Conservation (phyloP, 2,888 invertebrate species). For the Acronicta alni region DNA sequence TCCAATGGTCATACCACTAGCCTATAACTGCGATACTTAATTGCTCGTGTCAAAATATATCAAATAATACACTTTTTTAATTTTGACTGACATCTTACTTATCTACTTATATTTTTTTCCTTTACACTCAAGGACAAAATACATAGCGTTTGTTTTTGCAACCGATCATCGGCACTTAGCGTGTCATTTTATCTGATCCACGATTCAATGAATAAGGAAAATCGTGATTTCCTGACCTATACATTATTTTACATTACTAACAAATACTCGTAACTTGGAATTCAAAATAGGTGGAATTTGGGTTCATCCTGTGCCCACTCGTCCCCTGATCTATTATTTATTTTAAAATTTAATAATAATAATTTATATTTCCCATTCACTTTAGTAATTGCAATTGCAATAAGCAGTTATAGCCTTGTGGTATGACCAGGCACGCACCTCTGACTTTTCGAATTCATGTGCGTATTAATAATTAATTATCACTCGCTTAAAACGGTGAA, state of each 20-base stretch:
- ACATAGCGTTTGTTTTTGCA: conserved; percentile 51
- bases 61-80: conserved; percentile 23
- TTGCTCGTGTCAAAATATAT: background rate
- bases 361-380: too few species aligned
- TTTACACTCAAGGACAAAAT: conserved; percentile 43
- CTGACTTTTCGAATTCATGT: too few species aligned
- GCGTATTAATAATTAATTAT: too few species aligned
- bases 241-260: conserved; percentile 25
- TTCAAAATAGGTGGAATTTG: background rate
- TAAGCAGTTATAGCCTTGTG: too few species aligned
- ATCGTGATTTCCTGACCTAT: conserved; percentile 63
- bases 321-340: too few species aligned
- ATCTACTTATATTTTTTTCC: conserved; percentile 32
- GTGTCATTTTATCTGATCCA: conserved; percentile 64
- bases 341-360: too few species aligned
- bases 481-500: too few species aligned
- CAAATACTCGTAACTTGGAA: conserved; percentile 10
- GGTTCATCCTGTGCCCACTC: too few species aligned
- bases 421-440: too few species aligned
- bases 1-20: too few species aligned
- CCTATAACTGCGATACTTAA: conserved; percentile 8
- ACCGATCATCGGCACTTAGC: conserved; percentile 58
- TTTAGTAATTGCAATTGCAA: too few species aligned
- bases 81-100: conserved; percentile 3
- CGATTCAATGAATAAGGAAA: conserved; percentile 65